Conservation (phyloP, 1,140 invertebrate species). For the Danaus plexippus region DNA sequence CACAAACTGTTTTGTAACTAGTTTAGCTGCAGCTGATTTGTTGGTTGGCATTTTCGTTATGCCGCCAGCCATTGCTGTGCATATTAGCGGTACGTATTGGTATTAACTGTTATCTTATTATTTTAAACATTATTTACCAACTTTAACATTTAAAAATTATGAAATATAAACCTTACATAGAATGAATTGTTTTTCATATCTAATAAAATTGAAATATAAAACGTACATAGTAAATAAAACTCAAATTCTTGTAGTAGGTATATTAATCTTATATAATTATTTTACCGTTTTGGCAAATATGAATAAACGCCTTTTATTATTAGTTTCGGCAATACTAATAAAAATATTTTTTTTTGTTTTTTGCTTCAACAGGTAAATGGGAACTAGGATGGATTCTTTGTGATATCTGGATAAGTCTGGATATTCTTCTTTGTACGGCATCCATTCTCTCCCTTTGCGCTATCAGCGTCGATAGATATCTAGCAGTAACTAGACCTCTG, state of each 20-base stretch:
- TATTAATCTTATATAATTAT: too few relatives aligned
- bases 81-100: constrained; percentile 74
- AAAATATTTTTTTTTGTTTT: constrained; percentile 2
- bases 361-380: constrained; percentile 76
- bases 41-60: constrained; percentile 94
- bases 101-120: too few relatives aligned
- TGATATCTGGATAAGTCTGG: constrained; percentile 93
- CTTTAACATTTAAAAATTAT: too few relatives aligned
- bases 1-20: constrained; percentile 96
- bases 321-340: neutral
- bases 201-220: too few relatives aligned
- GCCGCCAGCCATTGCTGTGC: constrained; percentile 89
- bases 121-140: too few relatives aligned
- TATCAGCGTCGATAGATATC: constrained; percentile 89
- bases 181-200: too few relatives aligned
- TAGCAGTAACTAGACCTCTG: constrained; percentile 88
- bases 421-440: constrained; percentile 93
- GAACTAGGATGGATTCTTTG: constrained; percentile 84
- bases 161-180: too few relatives aligned
- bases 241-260: too few relatives aligned
- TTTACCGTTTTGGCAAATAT: too few relatives aligned
- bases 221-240: too few relatives aligned
- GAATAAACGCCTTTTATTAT: too few relatives aligned
- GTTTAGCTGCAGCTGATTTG: constrained; percentile 91
- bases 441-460: constrained; percentile 85